Conservation (phyloP, 2,888 invertebrate species). For the Alloscopus bannaensis region DNA sequence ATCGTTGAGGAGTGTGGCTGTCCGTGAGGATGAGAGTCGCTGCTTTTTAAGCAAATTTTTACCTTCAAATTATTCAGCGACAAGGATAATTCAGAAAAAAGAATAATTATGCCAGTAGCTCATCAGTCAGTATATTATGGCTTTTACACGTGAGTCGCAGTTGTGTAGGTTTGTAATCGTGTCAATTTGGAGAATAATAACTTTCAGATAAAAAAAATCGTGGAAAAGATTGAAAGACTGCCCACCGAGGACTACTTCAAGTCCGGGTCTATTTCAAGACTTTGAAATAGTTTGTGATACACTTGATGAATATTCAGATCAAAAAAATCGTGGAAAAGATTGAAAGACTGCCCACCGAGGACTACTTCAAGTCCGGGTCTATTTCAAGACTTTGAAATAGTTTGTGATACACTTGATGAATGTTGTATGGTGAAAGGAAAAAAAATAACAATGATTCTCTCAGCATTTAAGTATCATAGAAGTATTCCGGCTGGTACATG, state of each 20-base stretch:
- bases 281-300: slow-evolving; percentile 66
- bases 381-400: slow-evolving; percentile 66
- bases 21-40: slow-evolving; percentile 79
- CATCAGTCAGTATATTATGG: slow-evolving; percentile 36
- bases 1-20: slow-evolving; percentile 97
- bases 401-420: slow-evolving; percentile 60
- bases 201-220: slow-evolving; percentile 26
- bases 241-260: slow-evolving; percentile 68
- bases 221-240: slow-evolving; percentile 68
- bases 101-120: slow-evolving; percentile 43
- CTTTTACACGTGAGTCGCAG: slow-evolving; percentile 9
- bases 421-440: slow-evolving; percentile 33
- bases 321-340: slow-evolving; percentile 46
- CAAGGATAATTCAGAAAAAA: no score
- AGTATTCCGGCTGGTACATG: slow-evolving; percentile 32
- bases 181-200: slow-evolving; percentile 13
- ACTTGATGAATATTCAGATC: no score
- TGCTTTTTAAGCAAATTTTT: not conserved
- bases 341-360: slow-evolving; percentile 73
- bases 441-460: slow-evolving; percentile 34
- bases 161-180: slow-evolving; percentile 9
- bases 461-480: slow-evolving; percentile 23
- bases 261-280: slow-evolving; percentile 67
- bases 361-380: slow-evolving; percentile 60
- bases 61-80: slow-evolving; percentile 10